These are phyloP conservation scores for Acrocera orbiculus DNA, from an alignment of 2,888 invertebrate genomes.

Conservation along the genomic window DNA sequence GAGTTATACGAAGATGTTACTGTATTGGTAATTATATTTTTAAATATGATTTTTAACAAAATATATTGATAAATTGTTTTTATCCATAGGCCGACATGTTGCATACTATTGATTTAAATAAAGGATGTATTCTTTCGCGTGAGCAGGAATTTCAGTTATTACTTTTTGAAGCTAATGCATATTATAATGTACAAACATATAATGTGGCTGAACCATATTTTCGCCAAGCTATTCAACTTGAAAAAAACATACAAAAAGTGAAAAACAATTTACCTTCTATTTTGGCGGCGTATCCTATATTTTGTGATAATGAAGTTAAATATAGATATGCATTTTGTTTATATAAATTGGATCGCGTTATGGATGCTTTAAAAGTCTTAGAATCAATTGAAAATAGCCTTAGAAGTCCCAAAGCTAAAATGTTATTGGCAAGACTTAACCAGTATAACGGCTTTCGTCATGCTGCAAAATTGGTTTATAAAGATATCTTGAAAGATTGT, in stretches of 20 bases:
- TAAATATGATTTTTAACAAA: not conserved
- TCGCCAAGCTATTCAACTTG: conserved; percentile 38
- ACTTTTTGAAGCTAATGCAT: conserved; percentile 48
- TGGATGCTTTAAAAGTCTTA: conserved; percentile 33
- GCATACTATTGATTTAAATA: conserved; percentile 45
- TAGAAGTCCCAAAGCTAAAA: conserved; percentile 53
- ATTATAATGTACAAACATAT: conserved; percentile 46
- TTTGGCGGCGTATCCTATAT: too few species aligned
- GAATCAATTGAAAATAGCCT: conserved; percentile 39
- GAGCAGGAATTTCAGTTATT: conserved; percentile 49
- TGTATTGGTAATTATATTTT: conserved; percentile 37
- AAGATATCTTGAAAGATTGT: conserved; percentile 58
- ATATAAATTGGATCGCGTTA: conserved; percentile 43
- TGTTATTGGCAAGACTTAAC: conserved; percentile 57
- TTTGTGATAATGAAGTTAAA: conserved; percentile 46
- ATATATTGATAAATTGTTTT: not conserved
- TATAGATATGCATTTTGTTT: conserved; percentile 55
- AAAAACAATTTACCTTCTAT: too few species aligned
- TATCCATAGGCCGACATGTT: conserved; percentile 44
- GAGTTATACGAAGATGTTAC: conserved; percentile 55
- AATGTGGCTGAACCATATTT: conserved; percentile 49
- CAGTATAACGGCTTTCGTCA: conserved; percentile 49
- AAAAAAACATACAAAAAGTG: conserved; percentile 22
- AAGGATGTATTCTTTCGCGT: conserved; percentile 29
- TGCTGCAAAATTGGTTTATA: conserved; percentile 55